Evolutionary conservation across 2,113 vertebrate genomes (phyloP), one percentile per base, ranked within the genome.

Genomic region (Cyprinus carpio): DNA sequence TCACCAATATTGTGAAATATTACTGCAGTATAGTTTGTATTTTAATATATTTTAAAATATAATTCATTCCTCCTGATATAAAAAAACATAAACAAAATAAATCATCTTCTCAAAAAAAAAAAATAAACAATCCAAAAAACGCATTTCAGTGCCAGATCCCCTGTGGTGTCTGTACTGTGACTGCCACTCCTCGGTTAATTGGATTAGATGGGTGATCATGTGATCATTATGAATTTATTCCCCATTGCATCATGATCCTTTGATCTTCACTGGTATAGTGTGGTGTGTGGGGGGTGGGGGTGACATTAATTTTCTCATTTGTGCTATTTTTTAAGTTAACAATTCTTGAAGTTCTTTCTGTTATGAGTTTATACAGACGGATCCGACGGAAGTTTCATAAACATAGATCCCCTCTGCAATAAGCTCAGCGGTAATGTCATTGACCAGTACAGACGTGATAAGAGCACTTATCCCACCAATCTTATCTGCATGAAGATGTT

Each of bases 401-500:
- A n/a, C 49, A 77, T 11, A 18, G 16, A 23, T 27, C 6, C 49
- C n/a, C 23, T 20, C 16, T 51, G 31, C 18, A 64, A 79, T 46
- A 67, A 58, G 43, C 31, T 71, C 10, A 23, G 15, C 27, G 27
- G 2, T 34, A 64, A 75, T 51, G 46, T 51, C 34, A 29, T 54
- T 75, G 54, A 31, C 49, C 20, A 54, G 27, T 37, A 27, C 16
- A 46, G 6, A 85, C 11, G 75, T 25, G 76, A 69, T 69, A 58
- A 58, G n/a, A 49, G 20, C 83, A 76, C 60, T 58, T 18, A 40
- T 29, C 25, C 10, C 7, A 60, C 8, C 18, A 31, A 25, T 20
- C 67, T 86, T 81, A 81, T 86, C 78, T 51, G 58, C 40, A 18
- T 27, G 18, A n/a, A 71, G 46, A 79, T 62, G 54, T 25, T 60